Evolutionary conservation across 1,140 invertebrate genomes (phyloP).

Genomic region (Diplogasteroides magnus): DNA sequence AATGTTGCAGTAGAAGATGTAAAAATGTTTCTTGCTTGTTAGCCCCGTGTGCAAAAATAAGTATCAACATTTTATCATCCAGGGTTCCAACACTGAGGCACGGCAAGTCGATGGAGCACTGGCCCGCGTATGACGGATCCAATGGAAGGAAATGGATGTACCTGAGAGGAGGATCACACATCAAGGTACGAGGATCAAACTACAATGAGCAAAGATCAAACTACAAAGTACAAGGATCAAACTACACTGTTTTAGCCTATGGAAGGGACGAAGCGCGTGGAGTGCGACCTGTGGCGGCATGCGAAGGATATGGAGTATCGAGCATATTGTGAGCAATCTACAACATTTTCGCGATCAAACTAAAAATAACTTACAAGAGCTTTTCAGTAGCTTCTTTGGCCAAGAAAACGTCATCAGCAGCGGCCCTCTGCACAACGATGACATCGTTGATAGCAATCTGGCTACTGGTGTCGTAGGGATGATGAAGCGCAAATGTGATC

Average conservation of each 20-base stretch:
- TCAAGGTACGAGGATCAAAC: conserved; percentile 7
- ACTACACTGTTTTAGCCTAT: conserved; percentile 26
- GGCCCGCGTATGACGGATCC: conserved; percentile 47
- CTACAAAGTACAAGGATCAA: background rate
- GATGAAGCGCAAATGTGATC: too few relatives aligned
- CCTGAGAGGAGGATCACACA: conserved; percentile 44
- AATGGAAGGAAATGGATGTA: conserved; percentile 49
- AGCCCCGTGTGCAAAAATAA: background rate
- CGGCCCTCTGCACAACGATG: background rate
- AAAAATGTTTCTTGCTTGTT: conserved; percentile 8
- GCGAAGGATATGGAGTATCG: conserved; percentile 49
- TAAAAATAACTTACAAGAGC: background rate
- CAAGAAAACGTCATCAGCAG: conserved; percentile 3
- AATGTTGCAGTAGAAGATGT: background rate
- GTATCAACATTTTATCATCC: conserved; percentile 7
- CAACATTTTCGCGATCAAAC: background rate
- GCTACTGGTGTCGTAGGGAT: too few relatives aligned
- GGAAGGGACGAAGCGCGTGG: conserved; percentile 36
- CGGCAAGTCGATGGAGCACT: conserved; percentile 35
- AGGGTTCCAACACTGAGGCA: conserved; percentile 21
- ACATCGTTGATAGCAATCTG: background rate
- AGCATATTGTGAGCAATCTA: conserved; percentile 41
- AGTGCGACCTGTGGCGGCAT: conserved; percentile 46
- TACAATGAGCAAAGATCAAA: background rate
- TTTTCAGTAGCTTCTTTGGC: conserved; percentile 14